Evolutionary conservation across 2,797 vertebrate genomes (phyloP).

Genomic region (Agapornis canus): DNA sequence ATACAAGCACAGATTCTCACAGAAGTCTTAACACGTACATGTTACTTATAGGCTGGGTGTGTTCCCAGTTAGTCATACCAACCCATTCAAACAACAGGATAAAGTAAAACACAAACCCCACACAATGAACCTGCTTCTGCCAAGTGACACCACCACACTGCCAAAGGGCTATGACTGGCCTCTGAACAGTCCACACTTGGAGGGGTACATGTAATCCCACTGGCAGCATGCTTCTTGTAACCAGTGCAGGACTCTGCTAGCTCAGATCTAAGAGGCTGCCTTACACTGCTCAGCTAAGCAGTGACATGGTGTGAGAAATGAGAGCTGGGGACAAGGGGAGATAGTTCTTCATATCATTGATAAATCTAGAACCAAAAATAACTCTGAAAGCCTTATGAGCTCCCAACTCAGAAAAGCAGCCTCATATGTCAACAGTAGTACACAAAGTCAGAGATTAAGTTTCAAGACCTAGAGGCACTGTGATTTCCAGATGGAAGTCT

Average conservation of each 20-base stretch:
- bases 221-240: not conserved
- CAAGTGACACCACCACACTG: not conserved
- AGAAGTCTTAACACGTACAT: not conserved
- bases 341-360: not conserved
- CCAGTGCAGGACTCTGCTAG: not conserved
- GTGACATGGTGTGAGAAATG: not conserved
- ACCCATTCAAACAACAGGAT: not conserved
- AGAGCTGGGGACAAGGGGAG: not conserved
- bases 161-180: not conserved
- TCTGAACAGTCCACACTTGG: not conserved
- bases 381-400: not conserved
- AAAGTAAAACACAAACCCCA: not conserved
- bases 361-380: not conserved
- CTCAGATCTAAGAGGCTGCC: not conserved
- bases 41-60: not conserved
- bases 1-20: not conserved
- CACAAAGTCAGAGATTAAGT: not conserved
- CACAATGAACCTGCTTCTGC: not conserved
- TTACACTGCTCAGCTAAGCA: not conserved
- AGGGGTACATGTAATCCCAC: not conserved
- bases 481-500: not conserved
- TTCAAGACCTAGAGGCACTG: not conserved
- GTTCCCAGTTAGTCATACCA: not conserved
- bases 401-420: not conserved
- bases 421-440: not conserved